Evolutionary conservation across 1,140 invertebrate genomes (phyloP), one percentile per base, ranked within the genome.

Genomic region (Hyposmocoma kahamanoa): DNA sequence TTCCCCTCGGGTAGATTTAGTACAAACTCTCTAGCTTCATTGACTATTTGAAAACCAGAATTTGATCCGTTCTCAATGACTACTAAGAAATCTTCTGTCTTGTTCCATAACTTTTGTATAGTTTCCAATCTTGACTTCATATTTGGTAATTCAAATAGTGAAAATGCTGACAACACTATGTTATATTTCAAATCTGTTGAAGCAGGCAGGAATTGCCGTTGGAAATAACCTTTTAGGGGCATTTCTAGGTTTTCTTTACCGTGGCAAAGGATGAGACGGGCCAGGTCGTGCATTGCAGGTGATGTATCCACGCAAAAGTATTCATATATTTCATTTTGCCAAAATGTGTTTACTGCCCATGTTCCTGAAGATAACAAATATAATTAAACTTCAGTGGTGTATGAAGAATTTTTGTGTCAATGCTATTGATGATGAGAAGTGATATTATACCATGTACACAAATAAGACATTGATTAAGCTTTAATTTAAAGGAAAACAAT

Each of bases 1-100:
- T 78, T 46, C 18, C 74, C 58, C 49, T 77, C 50, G 17, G 74
- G 62, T 0, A 87, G 49, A 62, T 89, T 83, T 18, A 95, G 71
- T 47, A 96, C 84, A 70, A 91, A 94, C 62, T 93, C 91, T 65
- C 94, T 84, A 1, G 91, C 92, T 88, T 95, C 94, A 51, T 91
- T 93, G 0, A 94, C 83, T 70, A 93, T 87, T 71, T 89, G 87
- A 64, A 93, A 97, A 5, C 96, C 96, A 32, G 91, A 90, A 61
- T 90, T 92, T 0, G 91, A 93, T 4, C 97, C 97, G 61, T 92
- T 88, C 84, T 98, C 96, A 10, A 96, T 89, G 28, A 98, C 85
- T 24, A 98, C 88, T 57, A 98, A 83, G 74, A 94, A 96, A 11
- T 92, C 89, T 50, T 91, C 87, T 9, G 95, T 96, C 87, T 96